These are phyloP conservation scores for Agriopis marginaria DNA, from an alignment of 2,888 invertebrate species.

Conservation along the genomic window DNA sequence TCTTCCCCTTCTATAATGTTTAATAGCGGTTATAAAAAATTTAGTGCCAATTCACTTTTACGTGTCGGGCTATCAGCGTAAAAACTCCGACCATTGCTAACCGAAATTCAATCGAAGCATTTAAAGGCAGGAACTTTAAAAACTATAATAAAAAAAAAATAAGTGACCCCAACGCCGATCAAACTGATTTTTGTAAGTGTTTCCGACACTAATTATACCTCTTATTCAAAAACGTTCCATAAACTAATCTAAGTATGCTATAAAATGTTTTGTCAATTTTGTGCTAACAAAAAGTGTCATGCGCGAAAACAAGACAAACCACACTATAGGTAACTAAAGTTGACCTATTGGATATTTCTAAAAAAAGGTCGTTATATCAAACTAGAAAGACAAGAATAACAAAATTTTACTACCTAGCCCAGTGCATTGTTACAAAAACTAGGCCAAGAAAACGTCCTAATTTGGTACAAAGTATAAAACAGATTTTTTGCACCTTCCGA, in stretches of 20 bases:
- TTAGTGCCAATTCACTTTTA: conserved; percentile 32
- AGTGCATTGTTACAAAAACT: neutral
- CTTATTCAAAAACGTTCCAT: neutral
- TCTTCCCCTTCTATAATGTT: conserved; percentile 16
- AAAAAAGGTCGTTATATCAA: neutral
- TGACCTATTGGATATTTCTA: neutral
- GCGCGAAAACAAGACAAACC: neutral
- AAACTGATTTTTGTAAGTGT: neutral
- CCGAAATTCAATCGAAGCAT: conserved; percentile 22
- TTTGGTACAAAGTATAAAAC: neutral
- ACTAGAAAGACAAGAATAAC: neutral
- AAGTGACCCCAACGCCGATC: neutral
- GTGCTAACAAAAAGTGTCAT: neutral
- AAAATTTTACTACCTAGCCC: neutral
- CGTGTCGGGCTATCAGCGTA: conserved; percentile 28
- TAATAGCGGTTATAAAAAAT: conserved; percentile 28
- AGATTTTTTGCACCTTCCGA: neutral
- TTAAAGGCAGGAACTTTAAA: conserved; percentile 10
- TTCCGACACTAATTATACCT: neutral
- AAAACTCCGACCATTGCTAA: conserved; percentile 20
- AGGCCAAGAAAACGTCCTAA: neutral
- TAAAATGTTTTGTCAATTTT: neutral
- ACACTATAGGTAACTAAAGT: neutral
- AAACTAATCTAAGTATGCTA: neutral
- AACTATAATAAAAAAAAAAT: conserved; percentile 5